A percentile compares a stretch with the other conserved stretches of the same genome.
phyloP scores from a whole-genome alignment of 2,797 vertebrate genomes.

The Nasua narica region DNA sequence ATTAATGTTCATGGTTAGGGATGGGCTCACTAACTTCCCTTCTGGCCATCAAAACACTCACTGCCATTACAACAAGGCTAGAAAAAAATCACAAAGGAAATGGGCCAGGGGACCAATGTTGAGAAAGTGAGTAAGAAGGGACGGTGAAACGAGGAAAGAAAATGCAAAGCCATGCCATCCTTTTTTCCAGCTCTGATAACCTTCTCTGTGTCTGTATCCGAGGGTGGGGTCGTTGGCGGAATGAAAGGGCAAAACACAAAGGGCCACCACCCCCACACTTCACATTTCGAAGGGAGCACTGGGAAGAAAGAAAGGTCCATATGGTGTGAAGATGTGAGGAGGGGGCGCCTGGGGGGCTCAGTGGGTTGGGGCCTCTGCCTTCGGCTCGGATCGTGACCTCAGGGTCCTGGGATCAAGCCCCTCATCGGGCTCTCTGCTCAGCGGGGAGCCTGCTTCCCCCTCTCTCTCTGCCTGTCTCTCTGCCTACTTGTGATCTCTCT shows the following conservation, averaged over 20 bases:
- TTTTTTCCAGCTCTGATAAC: background rate
- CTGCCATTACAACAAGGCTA: background rate
- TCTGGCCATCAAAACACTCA: accelerated
- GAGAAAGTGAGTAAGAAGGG: background rate
- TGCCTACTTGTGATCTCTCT: no score
- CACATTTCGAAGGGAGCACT: background rate
- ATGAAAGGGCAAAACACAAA: background rate
- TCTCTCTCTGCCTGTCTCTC: no score
- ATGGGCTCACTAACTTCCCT: background rate
- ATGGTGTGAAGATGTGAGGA: background rate
- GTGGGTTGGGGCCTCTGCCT: no score
- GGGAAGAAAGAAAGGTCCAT: background rate
- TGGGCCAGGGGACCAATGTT: background rate
- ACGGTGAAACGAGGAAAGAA: background rate
- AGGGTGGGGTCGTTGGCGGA: background rate
- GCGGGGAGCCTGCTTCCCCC: no score
- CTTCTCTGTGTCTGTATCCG: background rate
- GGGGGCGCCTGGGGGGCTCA: no score
- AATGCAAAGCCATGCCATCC: accelerated
- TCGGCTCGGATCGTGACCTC: no score
- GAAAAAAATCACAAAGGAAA: background rate
- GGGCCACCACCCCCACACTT: background rate
- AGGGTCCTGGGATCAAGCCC: no score
- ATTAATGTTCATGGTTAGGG: background rate
- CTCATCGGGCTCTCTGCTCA: no score